Base-by-base conservation (phyloP, 2,113 vertebrate species). In the Herpetotheres cachinnans region DNA sequence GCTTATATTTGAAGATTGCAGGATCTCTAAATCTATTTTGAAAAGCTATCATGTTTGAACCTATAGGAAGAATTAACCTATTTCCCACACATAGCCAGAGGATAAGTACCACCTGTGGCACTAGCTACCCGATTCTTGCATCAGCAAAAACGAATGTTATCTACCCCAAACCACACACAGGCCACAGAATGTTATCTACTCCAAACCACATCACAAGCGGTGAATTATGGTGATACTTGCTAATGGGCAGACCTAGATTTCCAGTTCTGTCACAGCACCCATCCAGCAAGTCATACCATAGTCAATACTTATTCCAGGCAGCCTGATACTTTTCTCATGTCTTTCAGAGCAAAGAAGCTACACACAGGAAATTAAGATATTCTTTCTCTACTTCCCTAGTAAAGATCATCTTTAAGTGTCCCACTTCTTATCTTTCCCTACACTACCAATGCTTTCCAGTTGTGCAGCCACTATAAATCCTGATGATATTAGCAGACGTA, bases 181-280 rank as follows among this genome's bases (percentile, higher is more conserved):
- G 17, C n/a, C 36, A 16, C n/a, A n/a, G n/a, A n/a, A 34, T 29
- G 6, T 29, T n/a, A 4, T 13, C 22, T n/a, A 20, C 11, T 8
- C 38, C 29, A 65, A 38, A 7, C 13, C 32, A 59, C n/a, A 61
- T n/a, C 1, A 1, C 17, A 62, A 24, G 14, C 21, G 0, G 0
- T 36, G 55, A 50, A 16, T 24, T 74, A 16, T 3, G 26, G 22
- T 13, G 20, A 3, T 25, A 58, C 17, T 4, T 85, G 20, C 36
- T 66, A 47, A 50, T 19, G 22, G 29, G 16, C 34, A 80, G 52
- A 32, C 16, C 44, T 55, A 69, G 9, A 79, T 61, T 69, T 72
- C 54, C 63, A 26, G 14, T 19, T 56, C 38, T 32, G 7, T n/a
- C 40, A 42, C 27, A 80, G 44, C 36, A 59, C 22, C 40, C 47